Evolutionary conservation across 2,888 invertebrate species (phyloP), one percentile per base, ranked within the genome.

Genomic region (Melikaiella ostensackeni): DNA sequence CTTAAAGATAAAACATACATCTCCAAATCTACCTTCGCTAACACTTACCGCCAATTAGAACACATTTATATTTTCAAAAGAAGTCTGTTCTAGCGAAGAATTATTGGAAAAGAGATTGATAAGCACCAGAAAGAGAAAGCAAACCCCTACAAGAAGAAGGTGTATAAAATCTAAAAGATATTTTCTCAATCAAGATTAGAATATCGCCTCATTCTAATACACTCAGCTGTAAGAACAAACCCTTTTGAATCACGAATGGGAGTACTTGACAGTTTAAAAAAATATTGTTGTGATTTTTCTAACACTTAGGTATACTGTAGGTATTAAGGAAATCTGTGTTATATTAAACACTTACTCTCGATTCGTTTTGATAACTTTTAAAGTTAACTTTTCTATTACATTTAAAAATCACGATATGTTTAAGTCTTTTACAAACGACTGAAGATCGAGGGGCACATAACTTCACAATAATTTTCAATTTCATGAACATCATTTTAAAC

Each of bases 1-100:
- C 46, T 66, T 27, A 66, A 66, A 66, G 46, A 27, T 66, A 66
- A 21, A 64, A 42, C 42, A 27, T 38, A 13, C 42, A 46, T 66
- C 42, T 46, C 19, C 9, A 64, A 38, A 46, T 27, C 46, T 46
- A 66, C 21, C n/a, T n/a, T 21, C 24, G 42, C 66, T 66, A 66
- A 46, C 27, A 19, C 66, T 46, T 19, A 46, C 42, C 21, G 42
- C 27, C 46, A 66, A 8, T 46, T 66, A 66, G 42, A 66, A 46
- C 27, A 46, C 27, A 46, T 66, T 46, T 1, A 66, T 66, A 46
- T 66, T 66, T 21, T 46, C 19, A 38, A 42, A 64, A 64, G 9
- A 66, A 21, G 24, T 46, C 27, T 46, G 19, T 62, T 62, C 30
- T 30, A 62, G n/a, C 9, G n/a, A 62, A 62, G 8, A 55, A 55